Conservation (phyloP, 2,113 vertebrate species). For the Salvelinus namaycush region DNA sequence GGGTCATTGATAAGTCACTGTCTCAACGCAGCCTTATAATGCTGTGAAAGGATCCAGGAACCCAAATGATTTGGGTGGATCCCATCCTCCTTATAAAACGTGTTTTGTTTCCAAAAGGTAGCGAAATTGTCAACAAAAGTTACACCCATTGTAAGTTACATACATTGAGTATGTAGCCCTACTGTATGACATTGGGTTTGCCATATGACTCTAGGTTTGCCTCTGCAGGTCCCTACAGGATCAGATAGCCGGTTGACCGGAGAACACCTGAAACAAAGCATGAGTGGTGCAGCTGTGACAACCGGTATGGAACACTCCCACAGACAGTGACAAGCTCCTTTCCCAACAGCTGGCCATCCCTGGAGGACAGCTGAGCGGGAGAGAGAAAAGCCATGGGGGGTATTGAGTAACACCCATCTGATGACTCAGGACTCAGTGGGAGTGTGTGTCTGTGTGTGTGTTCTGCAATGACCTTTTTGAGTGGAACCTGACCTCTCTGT, state of each 20-base stretch:
- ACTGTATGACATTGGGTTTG: no score
- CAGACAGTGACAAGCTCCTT: conserved; percentile 13
- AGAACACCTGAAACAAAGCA: conserved; percentile 30
- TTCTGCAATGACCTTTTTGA: conserved; percentile 1
- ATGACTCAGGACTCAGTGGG: conserved; percentile 8
- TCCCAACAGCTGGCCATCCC: conserved; percentile 14
- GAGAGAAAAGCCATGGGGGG: not conserved
- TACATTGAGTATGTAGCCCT: no score
- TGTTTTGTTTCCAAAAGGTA: no score
- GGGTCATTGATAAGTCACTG: no score
- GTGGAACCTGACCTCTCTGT: no score
- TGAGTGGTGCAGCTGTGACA: not conserved
- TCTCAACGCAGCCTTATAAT: no score
- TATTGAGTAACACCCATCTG: conserved; percentile 13
- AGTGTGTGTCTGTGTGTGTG: conserved; percentile 12
- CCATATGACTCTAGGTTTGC: no score
- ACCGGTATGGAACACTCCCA: conserved; percentile 4
- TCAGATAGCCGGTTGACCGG: conserved; percentile 26
- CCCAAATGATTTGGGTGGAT: no score
- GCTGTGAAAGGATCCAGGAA: no score
- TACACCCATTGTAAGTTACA: no score
- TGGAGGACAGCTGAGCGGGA: not conserved
- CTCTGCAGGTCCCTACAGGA: not conserved
- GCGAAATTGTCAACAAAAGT: no score
- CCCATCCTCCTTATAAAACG: no score